Conservation (phyloP, 2,113 vertebrate genomes). For the Oreochromis spilurus region DNA sequence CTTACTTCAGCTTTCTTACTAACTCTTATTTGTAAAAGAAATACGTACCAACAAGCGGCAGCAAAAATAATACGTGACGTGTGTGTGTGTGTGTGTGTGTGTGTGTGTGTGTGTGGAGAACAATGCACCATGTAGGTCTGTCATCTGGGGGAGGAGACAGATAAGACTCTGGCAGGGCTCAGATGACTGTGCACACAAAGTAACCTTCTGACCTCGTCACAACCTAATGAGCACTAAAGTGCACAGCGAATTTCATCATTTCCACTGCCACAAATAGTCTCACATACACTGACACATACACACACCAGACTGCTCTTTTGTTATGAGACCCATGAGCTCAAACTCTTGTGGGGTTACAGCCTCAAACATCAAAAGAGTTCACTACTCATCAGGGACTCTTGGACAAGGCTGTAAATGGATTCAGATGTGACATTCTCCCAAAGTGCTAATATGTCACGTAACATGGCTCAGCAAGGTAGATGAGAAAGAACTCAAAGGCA, state of each 20-base stretch:
- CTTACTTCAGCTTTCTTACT: background rate
- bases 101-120: background rate
- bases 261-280: background rate
- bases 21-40: background rate
- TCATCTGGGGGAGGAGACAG: background rate
- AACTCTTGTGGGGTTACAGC: background rate
- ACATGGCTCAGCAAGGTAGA: background rate
- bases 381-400: background rate
- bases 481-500: background rate
- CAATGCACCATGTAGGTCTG: background rate
- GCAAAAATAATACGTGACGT: background rate
- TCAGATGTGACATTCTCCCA: background rate
- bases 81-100: background rate
- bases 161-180: background rate
- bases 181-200: background rate
- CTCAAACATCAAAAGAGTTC: conserved; percentile 1
- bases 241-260: conserved; percentile 17
- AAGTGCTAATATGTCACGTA: background rate
- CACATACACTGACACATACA: background rate
- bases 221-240: conserved; percentile 17
- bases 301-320: background rate
- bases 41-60: background rate
- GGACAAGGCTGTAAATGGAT: conserved; percentile 7
- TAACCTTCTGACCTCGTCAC: conserved; percentile 36
- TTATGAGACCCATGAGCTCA: background rate